These are phyloP conservation scores for Lamproptera curius DNA, from an alignment of 2,888 invertebrate genomes.

Conservation along the genomic window DNA sequence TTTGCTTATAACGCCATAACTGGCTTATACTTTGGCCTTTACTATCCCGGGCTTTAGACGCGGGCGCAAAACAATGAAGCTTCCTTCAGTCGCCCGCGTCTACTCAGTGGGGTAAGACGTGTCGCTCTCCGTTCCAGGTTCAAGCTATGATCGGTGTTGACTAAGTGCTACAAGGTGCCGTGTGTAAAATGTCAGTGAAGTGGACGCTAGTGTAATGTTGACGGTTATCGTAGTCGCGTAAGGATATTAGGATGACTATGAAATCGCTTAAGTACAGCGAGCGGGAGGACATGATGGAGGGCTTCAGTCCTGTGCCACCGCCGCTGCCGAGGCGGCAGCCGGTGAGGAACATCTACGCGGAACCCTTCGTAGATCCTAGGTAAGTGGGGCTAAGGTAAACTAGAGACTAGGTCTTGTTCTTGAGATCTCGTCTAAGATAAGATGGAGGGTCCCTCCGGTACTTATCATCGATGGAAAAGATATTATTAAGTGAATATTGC, in stretches of 20 bases:
- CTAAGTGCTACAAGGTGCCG: slow-evolving; percentile 33
- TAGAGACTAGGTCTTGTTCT: no score
- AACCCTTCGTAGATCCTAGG: slow-evolving; percentile 81
- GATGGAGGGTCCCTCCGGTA: no score
- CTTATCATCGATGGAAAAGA: no score
- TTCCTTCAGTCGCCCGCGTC: slow-evolving; percentile 40
- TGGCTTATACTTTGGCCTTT: no score
- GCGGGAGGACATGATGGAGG: slow-evolving; percentile 76
- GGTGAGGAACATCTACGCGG: slow-evolving; percentile 82
- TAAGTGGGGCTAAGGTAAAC: no score
- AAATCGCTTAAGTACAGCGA: slow-evolving; percentile 78
- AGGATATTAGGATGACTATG: slow-evolving; percentile 76
- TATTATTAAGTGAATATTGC: no score
- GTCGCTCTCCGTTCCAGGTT: slow-evolving; percentile 24
- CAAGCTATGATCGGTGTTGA: slow-evolving; percentile 34
- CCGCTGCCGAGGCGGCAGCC: slow-evolving; percentile 80
- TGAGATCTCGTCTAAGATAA: no score
- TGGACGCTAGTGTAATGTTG: slow-evolving; percentile 55
- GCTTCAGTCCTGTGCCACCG: slow-evolving; percentile 78
- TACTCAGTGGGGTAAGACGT: slow-evolving; percentile 34
- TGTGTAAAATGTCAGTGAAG: slow-evolving; percentile 62
- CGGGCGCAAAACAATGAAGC: slow-evolving; percentile 73
- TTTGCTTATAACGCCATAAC: no score
- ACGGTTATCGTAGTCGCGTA: slow-evolving; percentile 56
- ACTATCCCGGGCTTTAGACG: slow-evolving; percentile 39